Percentiles rank a stretch among this genome's conserved stretches.
Evolutionary conservation across 2,888 invertebrate species (phyloP).

Genomic region (Cinara cedri): DNA sequence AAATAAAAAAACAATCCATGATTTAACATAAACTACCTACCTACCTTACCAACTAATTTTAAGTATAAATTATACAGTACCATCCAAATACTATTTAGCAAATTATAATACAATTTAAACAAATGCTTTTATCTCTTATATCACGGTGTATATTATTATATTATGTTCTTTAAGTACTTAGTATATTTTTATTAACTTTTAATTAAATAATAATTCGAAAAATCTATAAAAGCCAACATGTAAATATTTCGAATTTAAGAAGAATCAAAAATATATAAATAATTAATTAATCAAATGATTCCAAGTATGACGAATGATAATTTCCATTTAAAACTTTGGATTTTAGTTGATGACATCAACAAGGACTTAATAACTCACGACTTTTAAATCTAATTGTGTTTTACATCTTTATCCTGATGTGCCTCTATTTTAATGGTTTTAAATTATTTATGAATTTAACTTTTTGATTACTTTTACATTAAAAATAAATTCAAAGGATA

Average conservation of each 20-base stretch:
- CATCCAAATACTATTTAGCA: too few relatives aligned
- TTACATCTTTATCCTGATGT: neutral
- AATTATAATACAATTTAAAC: too few relatives aligned
- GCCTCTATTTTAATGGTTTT: constrained; percentile 4
- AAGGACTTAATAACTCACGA: neutral
- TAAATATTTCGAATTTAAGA: neutral
- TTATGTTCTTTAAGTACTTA: too few relatives aligned
- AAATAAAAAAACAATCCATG: too few relatives aligned
- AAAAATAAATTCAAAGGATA: neutral
- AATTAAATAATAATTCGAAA: too few relatives aligned
- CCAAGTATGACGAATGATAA: neutral
- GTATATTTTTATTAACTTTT: too few relatives aligned
- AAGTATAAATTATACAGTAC: too few relatives aligned
- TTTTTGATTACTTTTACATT: constrained; percentile 13
- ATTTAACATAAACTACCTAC: too few relatives aligned
- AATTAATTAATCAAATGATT: constrained; percentile 18
- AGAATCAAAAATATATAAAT: constrained; percentile 12
- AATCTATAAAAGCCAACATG: too few relatives aligned
- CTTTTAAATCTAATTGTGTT: constrained; percentile 22
- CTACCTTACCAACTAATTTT: too few relatives aligned
- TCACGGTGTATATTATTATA: too few relatives aligned
- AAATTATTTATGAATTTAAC: constrained; percentile 17
- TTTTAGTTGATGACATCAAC: neutral
- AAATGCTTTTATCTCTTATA: too few relatives aligned
- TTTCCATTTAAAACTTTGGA: neutral